These are phyloP conservation scores for Brachionus calyciflorus DNA, from an alignment of 1,140 invertebrate species.

Conservation along the genomic window DNA sequence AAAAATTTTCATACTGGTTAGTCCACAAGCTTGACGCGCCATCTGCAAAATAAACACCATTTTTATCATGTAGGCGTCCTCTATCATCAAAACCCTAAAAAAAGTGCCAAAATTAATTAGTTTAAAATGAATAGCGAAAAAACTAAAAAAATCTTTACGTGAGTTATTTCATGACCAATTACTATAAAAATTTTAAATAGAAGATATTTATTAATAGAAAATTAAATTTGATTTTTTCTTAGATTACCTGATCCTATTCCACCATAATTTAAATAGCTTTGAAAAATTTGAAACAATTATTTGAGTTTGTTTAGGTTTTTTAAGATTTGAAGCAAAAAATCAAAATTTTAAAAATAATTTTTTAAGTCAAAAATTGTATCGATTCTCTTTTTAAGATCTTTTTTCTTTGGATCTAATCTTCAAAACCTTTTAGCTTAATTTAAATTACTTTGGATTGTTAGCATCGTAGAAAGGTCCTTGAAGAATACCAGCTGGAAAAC, in stretches of 20 bases:
- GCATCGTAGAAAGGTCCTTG: conserved; percentile 50
- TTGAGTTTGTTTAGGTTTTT: too few species aligned
- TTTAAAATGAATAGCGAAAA: not conserved
- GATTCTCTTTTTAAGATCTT: too few species aligned
- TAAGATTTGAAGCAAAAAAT: too few species aligned
- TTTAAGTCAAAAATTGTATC: too few species aligned
- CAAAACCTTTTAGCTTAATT: not conserved
- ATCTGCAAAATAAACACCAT: conserved; percentile 37
- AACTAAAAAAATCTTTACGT: too few species aligned
- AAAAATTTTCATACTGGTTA: conserved; percentile 24
- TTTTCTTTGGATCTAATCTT: too few species aligned
- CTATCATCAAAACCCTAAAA: conserved; percentile 42
- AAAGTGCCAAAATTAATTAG: not conserved
- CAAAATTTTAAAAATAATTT: too few species aligned
- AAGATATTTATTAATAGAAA: not conserved
- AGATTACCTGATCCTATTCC: conserved; percentile 63
- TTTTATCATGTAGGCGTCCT: conserved; percentile 38
- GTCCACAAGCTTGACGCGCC: conserved; percentile 19
- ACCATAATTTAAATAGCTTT: conserved; percentile 70
- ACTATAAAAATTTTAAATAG: conserved; percentile 51
- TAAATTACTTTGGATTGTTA: conserved; percentile 32
- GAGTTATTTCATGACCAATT: conserved; percentile 67
- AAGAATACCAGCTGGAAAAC: conserved; percentile 45
- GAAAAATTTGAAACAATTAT: conserved; percentile 20
- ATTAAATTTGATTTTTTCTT: not conserved